Evolutionary conservation across 2,888 invertebrate species (phyloP).

Genomic region (Catonia carolina): DNA sequence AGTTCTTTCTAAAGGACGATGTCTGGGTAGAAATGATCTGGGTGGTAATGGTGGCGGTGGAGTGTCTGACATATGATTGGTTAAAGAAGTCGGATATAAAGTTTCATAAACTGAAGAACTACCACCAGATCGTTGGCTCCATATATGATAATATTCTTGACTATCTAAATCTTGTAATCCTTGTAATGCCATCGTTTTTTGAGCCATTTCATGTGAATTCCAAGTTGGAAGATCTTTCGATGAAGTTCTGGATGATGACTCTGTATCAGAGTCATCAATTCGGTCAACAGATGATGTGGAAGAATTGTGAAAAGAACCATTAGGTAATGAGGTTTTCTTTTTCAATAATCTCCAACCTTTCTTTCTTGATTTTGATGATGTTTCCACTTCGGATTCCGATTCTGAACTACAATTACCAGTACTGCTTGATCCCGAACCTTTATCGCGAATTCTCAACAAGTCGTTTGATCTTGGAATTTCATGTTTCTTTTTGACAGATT

Average conservation of each 20-base stretch:
- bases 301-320: slow-evolving; percentile 28
- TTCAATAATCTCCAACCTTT: slow-evolving; percentile 34
- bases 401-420: slow-evolving; percentile 33
- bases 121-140: slow-evolving; percentile 42
- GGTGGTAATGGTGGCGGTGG: slow-evolving; percentile 64
- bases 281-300: slow-evolving; percentile 3
- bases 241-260: slow-evolving; percentile 32
- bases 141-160: slow-evolving; percentile 62
- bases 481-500: slow-evolving; percentile 27
- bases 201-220: slow-evolving; percentile 47
- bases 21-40: slow-evolving; percentile 42
- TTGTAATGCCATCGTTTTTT: slow-evolving; percentile 41
- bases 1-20: slow-evolving; percentile 69
- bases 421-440: slow-evolving; percentile 7
- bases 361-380: slow-evolving; percentile 27
- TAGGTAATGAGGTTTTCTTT: slow-evolving; percentile 33
- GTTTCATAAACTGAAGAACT: slow-evolving; percentile 35
- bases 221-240: slow-evolving; percentile 52
- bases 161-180: slow-evolving; percentile 45
- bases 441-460: slow-evolving; percentile 26
- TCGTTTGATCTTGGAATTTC: slow-evolving; percentile 27
- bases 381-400: slow-evolving; percentile 35
- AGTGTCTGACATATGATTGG: slow-evolving; percentile 23
- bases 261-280: slow-evolving; percentile 32
- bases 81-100: slow-evolving; percentile 34